Evolutionary conservation across 2,888 invertebrate species (phyloP).

Genomic region (Callimorpha dominula): DNA sequence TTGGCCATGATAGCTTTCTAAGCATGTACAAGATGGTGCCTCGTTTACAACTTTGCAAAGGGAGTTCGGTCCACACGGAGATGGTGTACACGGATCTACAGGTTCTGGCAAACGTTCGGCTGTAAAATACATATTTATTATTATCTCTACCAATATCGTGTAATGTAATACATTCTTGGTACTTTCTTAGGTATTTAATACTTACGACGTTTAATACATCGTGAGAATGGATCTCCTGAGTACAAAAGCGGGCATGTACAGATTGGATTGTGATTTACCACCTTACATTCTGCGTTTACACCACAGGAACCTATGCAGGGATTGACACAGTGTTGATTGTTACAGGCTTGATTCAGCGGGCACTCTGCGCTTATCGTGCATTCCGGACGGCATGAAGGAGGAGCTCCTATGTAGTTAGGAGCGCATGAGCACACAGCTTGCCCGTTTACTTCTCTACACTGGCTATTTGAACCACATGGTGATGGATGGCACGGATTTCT

Average conservation of each 20-base stretch:
- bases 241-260: slow-evolving; percentile 89
- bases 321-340: slow-evolving; percentile 90
- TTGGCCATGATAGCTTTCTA: slow-evolving; percentile 89
- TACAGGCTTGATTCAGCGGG: slow-evolving; percentile 89
- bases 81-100: slow-evolving; percentile 90
- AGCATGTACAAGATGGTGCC: slow-evolving; percentile 91
- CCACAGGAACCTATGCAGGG: slow-evolving; percentile 92
- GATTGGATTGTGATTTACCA: slow-evolving; percentile 92
- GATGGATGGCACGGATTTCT: slow-evolving; percentile 88
- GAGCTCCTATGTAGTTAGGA: slow-evolving; percentile 88
- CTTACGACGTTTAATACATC: slow-evolving; percentile 87
- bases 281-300: slow-evolving; percentile 90
- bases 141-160: neutral
- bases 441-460: slow-evolving; percentile 87
- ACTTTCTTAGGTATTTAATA: slow-evolving; percentile 37
- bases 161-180: neutral
- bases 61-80: slow-evolving; percentile 93
- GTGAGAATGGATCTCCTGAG: slow-evolving; percentile 89
- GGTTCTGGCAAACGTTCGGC: slow-evolving; percentile 82
- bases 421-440: slow-evolving; percentile 91
- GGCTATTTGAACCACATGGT: slow-evolving; percentile 89
- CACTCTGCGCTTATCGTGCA: slow-evolving; percentile 91
- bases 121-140: slow-evolving; percentile 58
- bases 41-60: slow-evolving; percentile 90
- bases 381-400: slow-evolving; percentile 91